Conservation (phyloP, 2,888 invertebrate species). For the Dicyrtoma fusca region DNA sequence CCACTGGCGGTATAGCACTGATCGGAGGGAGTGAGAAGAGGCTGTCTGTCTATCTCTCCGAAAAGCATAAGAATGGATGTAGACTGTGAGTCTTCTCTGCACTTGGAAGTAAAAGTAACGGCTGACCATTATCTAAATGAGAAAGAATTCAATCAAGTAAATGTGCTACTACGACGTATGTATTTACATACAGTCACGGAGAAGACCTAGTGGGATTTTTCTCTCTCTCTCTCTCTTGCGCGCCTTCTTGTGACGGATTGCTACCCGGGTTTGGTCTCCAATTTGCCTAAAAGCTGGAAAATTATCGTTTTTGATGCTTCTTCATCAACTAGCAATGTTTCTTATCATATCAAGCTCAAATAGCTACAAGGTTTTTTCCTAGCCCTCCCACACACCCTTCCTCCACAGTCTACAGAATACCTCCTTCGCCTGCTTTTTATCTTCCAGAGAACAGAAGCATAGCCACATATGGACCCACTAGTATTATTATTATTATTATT, state of each 20-base stretch:
- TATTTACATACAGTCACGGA: neutral
- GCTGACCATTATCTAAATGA: slow-evolving; percentile 56
- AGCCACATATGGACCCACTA: too few relatives aligned
- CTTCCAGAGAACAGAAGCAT: neutral
- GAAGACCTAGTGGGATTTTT: slow-evolving; percentile 37
- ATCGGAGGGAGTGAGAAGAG: too few relatives aligned
- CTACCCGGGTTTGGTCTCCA: slow-evolving; percentile 48
- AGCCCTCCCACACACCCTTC: slow-evolving; percentile 21
- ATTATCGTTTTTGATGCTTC: slow-evolving; percentile 53
- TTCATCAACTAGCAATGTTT: slow-evolving; percentile 46
- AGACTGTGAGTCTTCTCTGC: neutral
- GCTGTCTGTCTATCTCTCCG: slow-evolving; percentile 1
- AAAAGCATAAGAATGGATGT: neutral
- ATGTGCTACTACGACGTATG: slow-evolving; percentile 45
- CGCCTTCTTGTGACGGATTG: slow-evolving; percentile 50
- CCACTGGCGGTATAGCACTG: too few relatives aligned
- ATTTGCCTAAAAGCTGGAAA: slow-evolving; percentile 54
- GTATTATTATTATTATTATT: too few relatives aligned
- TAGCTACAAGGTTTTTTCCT: slow-evolving; percentile 18
- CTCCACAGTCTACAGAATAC: too few relatives aligned
- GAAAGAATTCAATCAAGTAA: slow-evolving; percentile 56
- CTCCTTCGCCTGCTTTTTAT: slow-evolving; percentile 13
- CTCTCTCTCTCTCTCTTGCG: too few relatives aligned
- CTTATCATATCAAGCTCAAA: slow-evolving; percentile 33
- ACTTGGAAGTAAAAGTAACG: slow-evolving; percentile 46